A percentile compares a stretch with the other conserved stretches of the same genome.
Conservation (phyloP, 2,113 vertebrate species). For the Prunella himalayana region DNA sequence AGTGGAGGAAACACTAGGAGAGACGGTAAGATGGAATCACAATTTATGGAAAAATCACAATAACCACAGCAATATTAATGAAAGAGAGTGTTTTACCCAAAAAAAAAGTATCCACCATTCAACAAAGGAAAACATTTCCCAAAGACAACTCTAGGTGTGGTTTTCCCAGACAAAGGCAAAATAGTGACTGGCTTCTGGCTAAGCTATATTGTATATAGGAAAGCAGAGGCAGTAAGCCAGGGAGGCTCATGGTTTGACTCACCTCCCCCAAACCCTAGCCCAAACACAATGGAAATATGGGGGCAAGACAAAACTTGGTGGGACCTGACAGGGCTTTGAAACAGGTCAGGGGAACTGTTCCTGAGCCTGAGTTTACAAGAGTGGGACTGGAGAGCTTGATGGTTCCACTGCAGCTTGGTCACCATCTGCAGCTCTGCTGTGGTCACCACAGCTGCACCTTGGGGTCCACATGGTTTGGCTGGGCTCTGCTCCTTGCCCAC, state of each 20-base stretch:
- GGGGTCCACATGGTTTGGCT: fast-evolving
- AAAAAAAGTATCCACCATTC: background rate
- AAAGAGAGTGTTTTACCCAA: background rate
- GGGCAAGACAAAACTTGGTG: background rate
- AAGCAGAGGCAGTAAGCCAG: background rate
- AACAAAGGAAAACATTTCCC: background rate
- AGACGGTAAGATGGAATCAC: background rate
- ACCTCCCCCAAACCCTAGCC: background rate
- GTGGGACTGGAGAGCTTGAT: fast-evolving
- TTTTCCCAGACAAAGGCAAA: background rate
- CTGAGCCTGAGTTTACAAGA: background rate
- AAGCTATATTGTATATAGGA: no score
- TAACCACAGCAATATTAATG: background rate
- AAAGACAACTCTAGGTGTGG: no score
- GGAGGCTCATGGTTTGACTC: background rate
- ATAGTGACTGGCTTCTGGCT: background rate
- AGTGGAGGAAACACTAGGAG: background rate
- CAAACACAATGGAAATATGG: background rate
- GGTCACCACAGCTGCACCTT: background rate
- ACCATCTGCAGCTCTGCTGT: background rate
- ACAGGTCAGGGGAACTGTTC: background rate
- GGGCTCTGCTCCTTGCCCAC: fast-evolving
- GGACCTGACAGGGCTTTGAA: background rate
- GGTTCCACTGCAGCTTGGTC: background rate
- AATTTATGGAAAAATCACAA: background rate